Base-by-base conservation (phyloP, 1,140 invertebrate species). In the Laodelphax striatellus region DNA sequence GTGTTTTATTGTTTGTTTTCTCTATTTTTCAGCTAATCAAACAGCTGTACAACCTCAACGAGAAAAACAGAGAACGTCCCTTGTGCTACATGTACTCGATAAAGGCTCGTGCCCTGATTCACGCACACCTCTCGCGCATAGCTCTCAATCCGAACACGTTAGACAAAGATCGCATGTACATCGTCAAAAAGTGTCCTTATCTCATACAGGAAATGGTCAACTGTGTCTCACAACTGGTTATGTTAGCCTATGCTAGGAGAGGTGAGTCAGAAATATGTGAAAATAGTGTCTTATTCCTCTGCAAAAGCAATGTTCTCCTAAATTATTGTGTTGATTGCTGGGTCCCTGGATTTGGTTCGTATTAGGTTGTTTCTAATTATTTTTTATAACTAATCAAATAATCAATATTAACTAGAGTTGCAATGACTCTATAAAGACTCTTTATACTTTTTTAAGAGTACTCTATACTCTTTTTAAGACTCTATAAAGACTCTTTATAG, bases 141-240 rank as follows among this genome's bases (percentile, higher is more conserved):
- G 74, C 80, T 11, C 73, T 99, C 14, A 88, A 88, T 67, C 81
- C 84, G 0, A 77, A 85, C 44, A 92, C 89, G 0, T 74, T 99
- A 22, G 92, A 97, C 64, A 80, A 82, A 66, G 90, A 93, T 75
- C 78, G 89, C 50, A 82, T 88, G 67, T 94, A 93, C 67, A 85
- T 98, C 63, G 81, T 97, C 42, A 90, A 86, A 67, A 94, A 97
- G 72, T 92, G 90, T 73, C 94, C 96, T 2, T 92, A 92, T 73
- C 79, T 99, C n/a, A 85, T 99, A 63, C 90, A 97, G 70, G 97
- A 99, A 76, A 97, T 98, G 91, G 88, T 98, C 52, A 91, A 89
- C 67, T 94, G 94, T 72, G 87, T 94, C 5, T 89, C 95, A 71
- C 93, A 97, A 73, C 76, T 99, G 22, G 92, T 96, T 53, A 82